These are phyloP conservation scores for Streptopelia turtur DNA, from an alignment of 2,797 vertebrate species.

Conservation along the genomic window DNA sequence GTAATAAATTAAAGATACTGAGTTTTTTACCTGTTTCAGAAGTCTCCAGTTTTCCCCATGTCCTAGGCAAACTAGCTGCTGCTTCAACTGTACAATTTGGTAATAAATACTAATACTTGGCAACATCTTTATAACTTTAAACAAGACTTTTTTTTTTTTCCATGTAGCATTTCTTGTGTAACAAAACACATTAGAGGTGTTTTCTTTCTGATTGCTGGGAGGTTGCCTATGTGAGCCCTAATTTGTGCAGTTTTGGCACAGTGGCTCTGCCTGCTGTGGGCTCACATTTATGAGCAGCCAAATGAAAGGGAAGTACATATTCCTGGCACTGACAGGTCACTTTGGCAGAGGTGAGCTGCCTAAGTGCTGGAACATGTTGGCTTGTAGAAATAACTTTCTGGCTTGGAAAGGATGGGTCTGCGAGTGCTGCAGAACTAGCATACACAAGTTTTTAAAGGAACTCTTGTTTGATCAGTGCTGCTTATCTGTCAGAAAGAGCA, in stretches of 20 bases:
- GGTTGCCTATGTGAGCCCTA: neutral
- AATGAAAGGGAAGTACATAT: conserved; percentile 9
- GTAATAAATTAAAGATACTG: neutral
- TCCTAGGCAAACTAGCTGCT: neutral
- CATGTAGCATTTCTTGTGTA: neutral
- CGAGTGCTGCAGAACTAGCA: conserved; percentile 20
- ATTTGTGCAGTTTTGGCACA: neutral
- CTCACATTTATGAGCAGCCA: conserved; percentile 11
- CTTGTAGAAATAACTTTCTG: conserved; percentile 25
- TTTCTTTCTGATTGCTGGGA: neutral
- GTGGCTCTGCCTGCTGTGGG: neutral
- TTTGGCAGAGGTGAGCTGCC: conserved; percentile 37
- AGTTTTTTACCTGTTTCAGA: neutral
- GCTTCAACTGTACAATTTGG: neutral
- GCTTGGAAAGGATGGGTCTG: neutral
- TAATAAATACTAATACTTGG: neutral
- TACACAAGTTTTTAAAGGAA: conserved; percentile 19
- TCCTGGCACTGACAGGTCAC: neutral
- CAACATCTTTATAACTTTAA: neutral
- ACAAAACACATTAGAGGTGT: neutral
- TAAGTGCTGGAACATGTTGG: conserved; percentile 20
- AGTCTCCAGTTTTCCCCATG: neutral
- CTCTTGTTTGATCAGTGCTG: neutral
- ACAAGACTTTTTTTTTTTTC: neutral
- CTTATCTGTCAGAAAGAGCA: conserved; percentile 12